These are phyloP conservation scores for Florisuga fusca DNA, from an alignment of 2,797 vertebrate genomes.

Conservation along the genomic window DNA sequence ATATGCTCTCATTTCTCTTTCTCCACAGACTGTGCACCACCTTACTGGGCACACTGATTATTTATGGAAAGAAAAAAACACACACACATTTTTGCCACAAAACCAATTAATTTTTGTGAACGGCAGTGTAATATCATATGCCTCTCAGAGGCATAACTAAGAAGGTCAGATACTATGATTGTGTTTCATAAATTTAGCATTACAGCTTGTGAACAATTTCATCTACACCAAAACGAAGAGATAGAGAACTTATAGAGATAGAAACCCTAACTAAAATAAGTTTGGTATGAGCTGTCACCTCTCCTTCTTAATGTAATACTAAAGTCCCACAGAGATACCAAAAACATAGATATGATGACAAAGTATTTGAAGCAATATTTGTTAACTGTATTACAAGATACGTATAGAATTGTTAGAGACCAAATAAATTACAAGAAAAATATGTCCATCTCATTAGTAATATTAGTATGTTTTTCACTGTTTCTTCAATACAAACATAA, in stretches of 20 bases:
- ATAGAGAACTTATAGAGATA: not conserved
- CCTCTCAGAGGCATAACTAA: not conserved
- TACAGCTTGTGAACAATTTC: not conserved
- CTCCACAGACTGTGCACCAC: not conserved
- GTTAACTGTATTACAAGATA: not conserved
- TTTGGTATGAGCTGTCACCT: not conserved
- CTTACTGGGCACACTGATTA: not conserved
- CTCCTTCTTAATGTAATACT: not conserved
- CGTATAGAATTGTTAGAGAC: not conserved
- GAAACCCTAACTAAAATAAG: not conserved
- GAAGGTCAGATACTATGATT: not conserved
- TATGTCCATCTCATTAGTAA: not conserved
- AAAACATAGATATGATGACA: not conserved
- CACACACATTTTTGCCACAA: accelerated
- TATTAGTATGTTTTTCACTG: not conserved
- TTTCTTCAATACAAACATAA: not conserved
- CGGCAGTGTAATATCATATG: not conserved
- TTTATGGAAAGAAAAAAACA: not conserved
- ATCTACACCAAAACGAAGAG: not conserved
- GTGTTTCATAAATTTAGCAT: not conserved
- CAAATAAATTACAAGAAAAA: not conserved
- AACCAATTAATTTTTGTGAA: constrained; percentile 20
- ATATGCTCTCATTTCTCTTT: not conserved
- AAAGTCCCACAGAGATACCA: not conserved
- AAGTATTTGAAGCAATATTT: not conserved